phyloP scores from a whole-genome alignment of 1,140 invertebrate species.

The Heliconius congener region DNA sequence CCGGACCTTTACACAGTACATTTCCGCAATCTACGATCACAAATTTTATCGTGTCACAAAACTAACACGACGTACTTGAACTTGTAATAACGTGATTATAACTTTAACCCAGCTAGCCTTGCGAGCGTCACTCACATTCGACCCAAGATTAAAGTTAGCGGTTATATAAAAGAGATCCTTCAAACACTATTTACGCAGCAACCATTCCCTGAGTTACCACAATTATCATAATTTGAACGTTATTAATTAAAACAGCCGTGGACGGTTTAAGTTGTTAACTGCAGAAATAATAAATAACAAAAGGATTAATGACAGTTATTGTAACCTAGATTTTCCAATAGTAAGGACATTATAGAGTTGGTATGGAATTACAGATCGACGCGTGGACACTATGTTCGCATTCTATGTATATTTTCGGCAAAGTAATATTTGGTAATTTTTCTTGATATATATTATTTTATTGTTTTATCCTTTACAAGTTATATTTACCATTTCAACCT shows the following conservation, averaged over 20 bases:
- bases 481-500: background rate
- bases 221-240: slow-evolving; percentile 21
- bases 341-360: slow-evolving; percentile 39
- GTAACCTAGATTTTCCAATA: slow-evolving; percentile 45
- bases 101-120: slow-evolving; percentile 3
- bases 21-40: slow-evolving; percentile 58
- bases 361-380: slow-evolving; percentile 38
- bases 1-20: slow-evolving; percentile 64
- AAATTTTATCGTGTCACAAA: slow-evolving; percentile 19
- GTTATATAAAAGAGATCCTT: background rate
- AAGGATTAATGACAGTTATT: slow-evolving; percentile 43
- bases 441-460: background rate
- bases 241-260: slow-evolving; percentile 36
- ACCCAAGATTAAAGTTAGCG: background rate
- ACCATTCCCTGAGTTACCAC: background rate
- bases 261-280: slow-evolving; percentile 21
- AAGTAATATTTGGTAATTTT: background rate
- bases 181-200: background rate
- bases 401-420: slow-evolving; percentile 26
- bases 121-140: background rate
- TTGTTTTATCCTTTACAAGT: background rate
- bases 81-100: background rate
- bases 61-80: slow-evolving; percentile 9
- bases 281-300: slow-evolving; percentile 44
- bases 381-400: slow-evolving; percentile 3